These are phyloP conservation scores for Hirundo rustica DNA, from an alignment of 2,797 vertebrate species.

Conservation along the genomic window DNA sequence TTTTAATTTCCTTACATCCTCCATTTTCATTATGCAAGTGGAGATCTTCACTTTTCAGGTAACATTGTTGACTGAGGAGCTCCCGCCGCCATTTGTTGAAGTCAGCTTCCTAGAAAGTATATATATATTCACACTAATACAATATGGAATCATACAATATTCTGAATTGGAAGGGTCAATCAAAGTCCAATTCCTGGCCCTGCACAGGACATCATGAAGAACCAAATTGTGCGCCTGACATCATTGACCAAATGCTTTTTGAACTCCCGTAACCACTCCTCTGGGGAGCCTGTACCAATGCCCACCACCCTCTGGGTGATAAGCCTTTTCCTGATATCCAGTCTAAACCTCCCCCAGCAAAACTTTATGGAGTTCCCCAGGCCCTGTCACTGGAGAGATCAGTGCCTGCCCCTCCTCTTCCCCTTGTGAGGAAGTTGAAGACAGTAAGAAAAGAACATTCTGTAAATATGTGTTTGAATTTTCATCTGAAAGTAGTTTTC, in stretches of 20 bases:
- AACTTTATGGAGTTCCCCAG: neutral
- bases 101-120: neutral
- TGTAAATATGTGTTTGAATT: neutral
- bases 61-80: neutral
- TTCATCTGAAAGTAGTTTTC: neutral
- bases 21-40: neutral
- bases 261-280: neutral
- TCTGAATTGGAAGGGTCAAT: neutral
- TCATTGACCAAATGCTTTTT: neutral
- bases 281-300: neutral
- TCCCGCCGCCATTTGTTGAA: neutral
- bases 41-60: neutral
- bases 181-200: fast-evolving
- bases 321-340: neutral
- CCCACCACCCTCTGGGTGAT: neutral
- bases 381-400: neutral
- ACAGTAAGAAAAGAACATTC: neutral
- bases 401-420: neutral
- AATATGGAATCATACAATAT: neutral
- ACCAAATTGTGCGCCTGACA: neutral
- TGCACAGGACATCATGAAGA: neutral
- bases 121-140: neutral
- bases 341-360: neutral
- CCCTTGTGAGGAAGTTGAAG: neutral
- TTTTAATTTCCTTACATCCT: neutral